phyloP scores from a whole-genome alignment of 2,888 invertebrate species.

The Lapara coniferarum region DNA sequence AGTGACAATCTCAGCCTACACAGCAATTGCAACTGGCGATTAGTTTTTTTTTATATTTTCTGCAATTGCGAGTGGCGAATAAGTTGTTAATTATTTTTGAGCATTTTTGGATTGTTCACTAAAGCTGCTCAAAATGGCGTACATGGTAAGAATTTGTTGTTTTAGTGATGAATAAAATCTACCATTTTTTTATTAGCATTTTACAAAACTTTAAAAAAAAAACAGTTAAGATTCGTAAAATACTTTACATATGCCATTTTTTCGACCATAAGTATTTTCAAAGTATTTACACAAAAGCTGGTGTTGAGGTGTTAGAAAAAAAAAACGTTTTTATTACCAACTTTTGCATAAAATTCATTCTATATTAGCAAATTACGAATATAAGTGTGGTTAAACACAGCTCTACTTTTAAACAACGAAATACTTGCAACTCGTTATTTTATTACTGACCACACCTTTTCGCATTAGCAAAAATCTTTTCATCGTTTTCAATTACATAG shows the following conservation, averaged over 20 bases:
- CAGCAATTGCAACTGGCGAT: not conserved
- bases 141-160: not conserved
- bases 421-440: no score
- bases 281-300: not conserved
- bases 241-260: not conserved
- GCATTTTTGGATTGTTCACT: not conserved
- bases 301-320: not conserved
- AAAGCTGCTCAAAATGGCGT: not conserved
- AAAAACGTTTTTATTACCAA: no score
- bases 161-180: conserved; percentile 8
- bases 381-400: no score
- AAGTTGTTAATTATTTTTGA: not conserved
- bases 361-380: not conserved
- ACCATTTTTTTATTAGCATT: not conserved
- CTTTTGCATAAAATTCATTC: not conserved
- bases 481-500: not conserved
- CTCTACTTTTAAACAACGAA: no score
- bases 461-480: not conserved
- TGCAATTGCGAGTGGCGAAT: not conserved
- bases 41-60: not conserved
- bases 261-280: not conserved
- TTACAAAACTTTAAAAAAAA: not conserved
- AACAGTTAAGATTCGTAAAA: conserved; percentile 2
- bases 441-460: not conserved
- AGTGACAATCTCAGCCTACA: not conserved